Percentiles rank a stretch among this genome's conserved stretches.
Evolutionary conservation across 2,888 invertebrate species (phyloP).

Genomic region (Cerastoderma edule): DNA sequence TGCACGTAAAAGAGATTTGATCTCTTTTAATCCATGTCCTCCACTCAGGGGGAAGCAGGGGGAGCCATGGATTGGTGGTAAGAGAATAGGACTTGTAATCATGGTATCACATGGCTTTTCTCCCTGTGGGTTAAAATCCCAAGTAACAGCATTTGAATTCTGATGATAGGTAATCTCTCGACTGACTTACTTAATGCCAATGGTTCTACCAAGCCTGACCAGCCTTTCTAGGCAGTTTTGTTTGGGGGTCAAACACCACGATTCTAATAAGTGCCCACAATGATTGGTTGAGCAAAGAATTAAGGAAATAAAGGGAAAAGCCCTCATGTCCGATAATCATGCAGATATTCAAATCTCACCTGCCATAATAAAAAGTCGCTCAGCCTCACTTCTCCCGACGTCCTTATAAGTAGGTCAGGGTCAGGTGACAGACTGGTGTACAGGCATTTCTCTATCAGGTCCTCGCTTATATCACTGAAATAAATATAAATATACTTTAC

Average conservation of each 20-base stretch:
- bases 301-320: not conserved
- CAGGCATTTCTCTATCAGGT: conserved; percentile 90
- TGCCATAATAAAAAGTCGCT: conserved; percentile 99
- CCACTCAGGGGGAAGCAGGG: too few species aligned
- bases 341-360: conserved; percentile 86
- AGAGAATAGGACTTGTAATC: too few species aligned
- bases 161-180: too few species aligned
- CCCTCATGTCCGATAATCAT: too few species aligned
- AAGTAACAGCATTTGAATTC: too few species aligned
- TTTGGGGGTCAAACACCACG: not conserved
- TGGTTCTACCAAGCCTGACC: too few species aligned
- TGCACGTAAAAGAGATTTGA: too few species aligned
- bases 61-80: too few species aligned
- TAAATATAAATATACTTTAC: not conserved
- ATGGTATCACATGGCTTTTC: too few species aligned
- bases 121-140: too few species aligned
- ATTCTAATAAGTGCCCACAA: not conserved
- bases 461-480: conserved; percentile 89
- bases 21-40: too few species aligned
- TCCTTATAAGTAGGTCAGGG: conserved; percentile 96
- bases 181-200: not conserved
- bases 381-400: conserved; percentile 96
- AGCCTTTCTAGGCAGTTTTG: too few species aligned
- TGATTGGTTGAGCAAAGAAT: not conserved
- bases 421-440: conserved; percentile 90